Evolutionary conservation across 2,888 invertebrate genomes (phyloP), one percentile per base, ranked within the genome.

Genomic region (Coecobrya sp.): DNA sequence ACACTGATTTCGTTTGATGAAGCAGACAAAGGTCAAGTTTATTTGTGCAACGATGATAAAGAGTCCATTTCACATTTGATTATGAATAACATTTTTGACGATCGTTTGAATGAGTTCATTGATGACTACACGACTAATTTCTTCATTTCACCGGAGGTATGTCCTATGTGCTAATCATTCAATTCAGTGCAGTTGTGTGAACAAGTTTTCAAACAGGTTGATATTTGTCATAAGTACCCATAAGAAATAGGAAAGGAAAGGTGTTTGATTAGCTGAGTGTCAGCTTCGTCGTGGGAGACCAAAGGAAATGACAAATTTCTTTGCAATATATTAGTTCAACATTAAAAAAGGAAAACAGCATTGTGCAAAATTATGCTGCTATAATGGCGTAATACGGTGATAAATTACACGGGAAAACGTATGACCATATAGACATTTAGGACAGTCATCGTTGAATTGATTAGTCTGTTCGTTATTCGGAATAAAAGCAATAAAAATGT

Each of bases 281-380:
- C 19, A 55, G 1, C 19, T n/a, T 2, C 55, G 2, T 70, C 86
- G 52, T 86, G 86, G 86, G 86, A 86, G 86, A 68, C 36, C 68
- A 27, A 52, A 52, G 49, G 86, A 86, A 86, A 70, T 52, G 70
- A 70, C 86, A 85, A 42, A 59, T 82, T 49, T 45, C 19, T 76
- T 49, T 4, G 19, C 52, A 49, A 27, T 52, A 52, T 79, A 70
- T 36, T 42, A 5, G 49, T 27, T n/a, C 79, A 52, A 13, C 76
- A 76, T 19, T 3, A 22, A 10, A 25, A 10, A 10, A 22, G 19
- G 62, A 62, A 36, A 36, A 36, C 36, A 10, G 8, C 22, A 22
- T n/a, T n/a, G 22, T 3, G 22, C 10, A 62, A 62, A 62, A 36
- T 7, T 36, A 36, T 7, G 7, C 36, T 36, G 7, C 36, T 7